Base-by-base conservation (phyloP, 2,888 invertebrate species). In the Tenthredo livida region DNA sequence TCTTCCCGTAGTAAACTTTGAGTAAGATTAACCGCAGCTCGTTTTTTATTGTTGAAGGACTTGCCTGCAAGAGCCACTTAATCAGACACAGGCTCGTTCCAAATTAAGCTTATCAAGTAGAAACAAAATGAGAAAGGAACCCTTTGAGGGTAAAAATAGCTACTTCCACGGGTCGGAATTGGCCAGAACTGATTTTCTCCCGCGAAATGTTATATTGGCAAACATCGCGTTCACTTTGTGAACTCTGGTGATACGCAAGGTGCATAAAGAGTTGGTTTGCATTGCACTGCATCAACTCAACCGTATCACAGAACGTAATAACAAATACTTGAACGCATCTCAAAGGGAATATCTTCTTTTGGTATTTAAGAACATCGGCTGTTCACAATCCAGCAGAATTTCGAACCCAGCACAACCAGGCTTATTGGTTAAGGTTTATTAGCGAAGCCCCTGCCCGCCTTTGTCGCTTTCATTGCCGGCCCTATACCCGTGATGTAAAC, bases 371-470 rank as follows among this genome's bases (percentile, higher is more conserved):
- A n/a, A 73, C 43, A 21, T 47, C n/a, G 73, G 25, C 40, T 40
- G 37, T 72, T 37, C 40, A 33, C 40, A 40, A 9, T n/a, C 29
- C 15, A 73, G 43, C 15, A 21, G 43, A 40, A 15, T 47, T 73
- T 25, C 3, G 15, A 73, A 17, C 43, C 43, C 43, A 73, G 25
- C 5, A 43, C 73, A 21, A 73, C 40, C 10, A 47, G 73, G 73
- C 40, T 73, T 43, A 73, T 73, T 43, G 73, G 73, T 43, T 47
- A 73, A 12, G 73, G 73, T 73, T 73, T 73, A 73, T 73, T 73
- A 73, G 25, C 25, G 25, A 21, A 25, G 73, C 43, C 73, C 73
- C 61, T 17, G 25, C 47, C 47, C 10, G 21, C 43, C 33, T 54
- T 29, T 17, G 50, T 77, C 77, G 29, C 77, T 77, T 77, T 47